Base-by-base conservation (phyloP, 2,113 vertebrate genomes). In the Heliornis fulica region DNA sequence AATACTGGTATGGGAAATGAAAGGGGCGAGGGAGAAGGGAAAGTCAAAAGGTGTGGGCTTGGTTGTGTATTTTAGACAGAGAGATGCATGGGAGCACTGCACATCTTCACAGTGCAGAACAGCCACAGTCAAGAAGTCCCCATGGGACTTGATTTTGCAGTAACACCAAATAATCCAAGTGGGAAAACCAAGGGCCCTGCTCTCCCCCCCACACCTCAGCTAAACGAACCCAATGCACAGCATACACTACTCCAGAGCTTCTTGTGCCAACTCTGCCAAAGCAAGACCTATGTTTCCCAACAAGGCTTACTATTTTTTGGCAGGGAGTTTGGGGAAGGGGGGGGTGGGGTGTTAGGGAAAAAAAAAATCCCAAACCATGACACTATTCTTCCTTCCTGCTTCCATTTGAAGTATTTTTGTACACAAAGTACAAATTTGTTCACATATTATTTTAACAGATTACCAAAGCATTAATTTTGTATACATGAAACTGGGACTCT, bases 181-280 rank as follows among this genome's bases (percentile, higher is more conserved):
- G 1, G 18, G 11, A 75, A 65, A 29, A 74, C 23, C 16, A 61
- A 61, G 18, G 7, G 5, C 5, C 23, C 56, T 38, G 14, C n/a
- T 69, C 22, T 28, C 36, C 11, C 4, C 4, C 9, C 1, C 0
- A 4, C 5, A 2, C 3, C 26, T 50, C 59, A 75, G 11, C 19
- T 59, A 50, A 61, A 93, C 31, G 4, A 25, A 82, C 21, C 3
- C 28, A 61, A 2, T 18, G 12, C 25, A 75, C 15, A 34, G 8
- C 11, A 38, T 2, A 11, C 87, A 12, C 43, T 76, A 36, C 43
- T 56, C 36, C n/a, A n/a, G n/a, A 81, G n/a, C 10, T 31, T 53
- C 17, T 61, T 31, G 9, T 40, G 65, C 53, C 29, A 56, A 65
- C 46, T 89, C 26, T 31, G 3, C 4, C 31, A 91, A 83, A 75